Percentiles rank a stretch among this genome's conserved stretches.
These are phyloP conservation scores for Hydractinia symbiolongicarpus DNA, from an alignment of 30 jellyfish, hydroid and myxozoan species.

Conservation along the genomic window DNA sequence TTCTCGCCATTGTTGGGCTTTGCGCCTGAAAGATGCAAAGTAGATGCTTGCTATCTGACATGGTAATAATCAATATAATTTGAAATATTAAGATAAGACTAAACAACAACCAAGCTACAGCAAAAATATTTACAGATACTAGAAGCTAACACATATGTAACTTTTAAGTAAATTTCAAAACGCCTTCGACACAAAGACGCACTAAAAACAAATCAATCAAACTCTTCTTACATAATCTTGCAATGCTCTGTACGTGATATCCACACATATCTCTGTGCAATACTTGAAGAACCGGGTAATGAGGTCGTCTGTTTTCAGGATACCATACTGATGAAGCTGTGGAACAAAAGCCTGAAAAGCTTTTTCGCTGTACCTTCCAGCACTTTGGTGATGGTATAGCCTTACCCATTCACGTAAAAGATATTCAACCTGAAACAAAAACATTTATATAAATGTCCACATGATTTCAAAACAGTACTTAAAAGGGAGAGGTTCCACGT, in stretches of 20 bases:
- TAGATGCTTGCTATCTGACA: not conserved
- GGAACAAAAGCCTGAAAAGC: conserved; percentile 92
- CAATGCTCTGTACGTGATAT: conserved; percentile 75
- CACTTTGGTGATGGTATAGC: conserved; percentile 88
- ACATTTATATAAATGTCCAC: not conserved
- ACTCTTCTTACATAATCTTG: conserved; percentile 65
- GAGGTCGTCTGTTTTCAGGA: conserved; percentile 83
- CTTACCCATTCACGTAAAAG: conserved; percentile 95
- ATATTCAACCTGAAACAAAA: conserved; percentile 60
- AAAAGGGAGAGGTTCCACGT: no score
- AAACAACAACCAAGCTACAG: not conserved
- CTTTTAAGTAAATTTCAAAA: not conserved
- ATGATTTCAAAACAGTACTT: no score
- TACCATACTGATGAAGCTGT: conserved; percentile 93
- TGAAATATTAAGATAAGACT: not conserved
- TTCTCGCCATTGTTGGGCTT: conserved; percentile 74
- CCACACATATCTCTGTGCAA: conserved; percentile 94
- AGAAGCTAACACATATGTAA: not conserved
- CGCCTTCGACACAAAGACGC: no score
- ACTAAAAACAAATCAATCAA: not conserved
- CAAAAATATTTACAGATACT: not conserved
- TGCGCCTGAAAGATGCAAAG: conserved; percentile 55
- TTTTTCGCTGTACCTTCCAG: conserved; percentile 91
- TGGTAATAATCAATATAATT: not conserved
- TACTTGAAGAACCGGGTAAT: conserved; percentile 82